Conservation (phyloP, 2,113 vertebrate species). For the Toxotes chatareus region DNA sequence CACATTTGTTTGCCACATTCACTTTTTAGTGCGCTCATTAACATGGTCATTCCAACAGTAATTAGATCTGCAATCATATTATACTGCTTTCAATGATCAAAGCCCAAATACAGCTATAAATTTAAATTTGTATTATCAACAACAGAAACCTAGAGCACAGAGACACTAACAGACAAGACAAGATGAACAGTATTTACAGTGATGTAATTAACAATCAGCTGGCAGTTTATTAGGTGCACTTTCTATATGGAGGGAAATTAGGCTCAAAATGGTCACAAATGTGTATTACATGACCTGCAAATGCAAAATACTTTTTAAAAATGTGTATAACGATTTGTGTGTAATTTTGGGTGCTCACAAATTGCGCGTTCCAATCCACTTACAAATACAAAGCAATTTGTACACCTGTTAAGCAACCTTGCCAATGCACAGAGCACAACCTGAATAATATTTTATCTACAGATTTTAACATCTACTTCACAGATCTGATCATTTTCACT, state of each 20-base stretch:
- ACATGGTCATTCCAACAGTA: constrained; percentile 15
- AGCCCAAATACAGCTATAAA: constrained; percentile 19
- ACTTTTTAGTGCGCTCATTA: constrained; percentile 20
- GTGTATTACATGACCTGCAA: too few species aligned
- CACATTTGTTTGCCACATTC: constrained; percentile 24
- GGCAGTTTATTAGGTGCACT: neutral
- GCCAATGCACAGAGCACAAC: too few species aligned
- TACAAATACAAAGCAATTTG: too few species aligned
- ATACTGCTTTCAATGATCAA: constrained; percentile 1
- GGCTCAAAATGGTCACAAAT: too few species aligned
- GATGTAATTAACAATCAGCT: neutral
- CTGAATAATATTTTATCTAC: too few species aligned
- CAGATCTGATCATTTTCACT: too few species aligned
- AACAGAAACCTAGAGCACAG: neutral
- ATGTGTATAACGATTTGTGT: too few species aligned
- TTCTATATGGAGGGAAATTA: neutral
- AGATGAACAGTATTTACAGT: neutral
- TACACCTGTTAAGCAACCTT: too few species aligned
- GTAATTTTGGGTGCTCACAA: too few species aligned
- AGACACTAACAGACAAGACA: neutral
- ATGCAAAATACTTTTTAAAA: too few species aligned
- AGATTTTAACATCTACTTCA: too few species aligned
- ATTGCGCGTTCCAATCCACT: too few species aligned
- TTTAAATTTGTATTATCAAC: neutral
- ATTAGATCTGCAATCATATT: constrained; percentile 26